Evolutionary conservation across 30 jellyfish, hydroid and myxozoan genomes (phyloP).

Genomic region (Pelagia noctiluca): DNA sequence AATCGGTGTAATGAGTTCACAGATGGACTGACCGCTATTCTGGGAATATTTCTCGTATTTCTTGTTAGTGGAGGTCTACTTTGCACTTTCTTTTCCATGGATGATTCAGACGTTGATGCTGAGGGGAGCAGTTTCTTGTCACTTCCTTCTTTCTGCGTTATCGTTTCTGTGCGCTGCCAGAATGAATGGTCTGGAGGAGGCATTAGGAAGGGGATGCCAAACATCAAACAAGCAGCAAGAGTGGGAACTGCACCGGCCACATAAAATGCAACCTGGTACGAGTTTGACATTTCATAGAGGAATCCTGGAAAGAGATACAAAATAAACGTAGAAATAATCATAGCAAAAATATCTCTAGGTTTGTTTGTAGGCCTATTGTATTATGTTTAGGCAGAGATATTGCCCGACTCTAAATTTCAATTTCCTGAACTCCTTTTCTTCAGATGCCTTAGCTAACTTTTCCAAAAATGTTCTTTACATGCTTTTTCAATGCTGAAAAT

Average conservation of each 20-base stretch:
- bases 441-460: too few species aligned
- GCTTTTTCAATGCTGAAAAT: too few species aligned
- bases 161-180: slow-evolving; percentile 82
- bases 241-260: slow-evolving; percentile 99
- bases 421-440: too few species aligned
- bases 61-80: slow-evolving; percentile 59
- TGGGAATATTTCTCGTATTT: slow-evolving; percentile 55
- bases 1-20: slow-evolving; percentile 71
- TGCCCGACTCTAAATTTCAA: too few species aligned
- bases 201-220: slow-evolving; percentile 92
- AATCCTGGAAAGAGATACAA: slow-evolving; percentile 64
- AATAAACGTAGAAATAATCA: too few species aligned
- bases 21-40: slow-evolving; percentile 83
- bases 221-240: slow-evolving; percentile 89
- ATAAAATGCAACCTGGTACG: slow-evolving; percentile 97
- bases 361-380: too few species aligned
- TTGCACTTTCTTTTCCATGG: slow-evolving; percentile 22
- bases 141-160: slow-evolving; percentile 50
- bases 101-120: slow-evolving; percentile 57
- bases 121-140: slow-evolving; percentile 54
- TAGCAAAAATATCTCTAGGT: too few species aligned
- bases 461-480: too few species aligned
- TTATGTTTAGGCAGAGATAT: too few species aligned
- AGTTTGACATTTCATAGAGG: slow-evolving; percentile 84
- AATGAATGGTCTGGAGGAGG: slow-evolving; percentile 94